A percentile compares a stretch with the other conserved stretches of the same genome.
phyloP scores from a whole-genome alignment of 2,888 invertebrate genomes.

The Caenorhabditis becei region DNA sequence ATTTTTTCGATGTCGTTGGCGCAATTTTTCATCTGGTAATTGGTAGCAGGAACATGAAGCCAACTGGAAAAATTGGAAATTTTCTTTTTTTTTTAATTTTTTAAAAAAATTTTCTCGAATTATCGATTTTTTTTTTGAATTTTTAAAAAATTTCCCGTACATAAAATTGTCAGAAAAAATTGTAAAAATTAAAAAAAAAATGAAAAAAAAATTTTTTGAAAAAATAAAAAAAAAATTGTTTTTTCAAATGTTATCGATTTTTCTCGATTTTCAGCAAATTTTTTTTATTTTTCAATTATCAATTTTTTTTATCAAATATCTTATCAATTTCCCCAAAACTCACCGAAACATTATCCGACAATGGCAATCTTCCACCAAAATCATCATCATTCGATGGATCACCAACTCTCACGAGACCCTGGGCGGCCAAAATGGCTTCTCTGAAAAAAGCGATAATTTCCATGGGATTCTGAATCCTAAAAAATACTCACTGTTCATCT shows the following conservation, averaged over 20 bases:
- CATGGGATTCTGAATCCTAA: neutral
- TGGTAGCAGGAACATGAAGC: conserved; percentile 90
- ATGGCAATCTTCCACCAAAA: conserved; percentile 62
- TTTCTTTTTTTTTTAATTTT: neutral
- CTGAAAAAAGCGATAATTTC: conserved; percentile 45
- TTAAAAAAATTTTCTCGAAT: conserved; percentile 10
- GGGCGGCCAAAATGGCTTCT: conserved; percentile 93
- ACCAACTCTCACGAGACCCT: conserved; percentile 95
- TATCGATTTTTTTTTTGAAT: neutral
- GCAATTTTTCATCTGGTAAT: conserved; percentile 68
- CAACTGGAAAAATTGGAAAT: conserved; percentile 57
- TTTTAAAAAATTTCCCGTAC: conserved; percentile 13
- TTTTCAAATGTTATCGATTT: too few relatives aligned
- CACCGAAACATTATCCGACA: conserved; percentile 74
- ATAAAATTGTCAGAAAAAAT: neutral
- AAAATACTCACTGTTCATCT: conserved; percentile 65
- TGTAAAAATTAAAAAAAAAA: too few relatives aligned
- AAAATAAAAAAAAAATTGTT: too few relatives aligned
- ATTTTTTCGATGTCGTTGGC: conserved; percentile 48
- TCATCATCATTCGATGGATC: conserved; percentile 87
- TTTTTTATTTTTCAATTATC: neutral
- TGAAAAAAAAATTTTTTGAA: too few relatives aligned
- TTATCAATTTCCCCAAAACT: neutral
- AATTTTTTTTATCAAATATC: too few relatives aligned
- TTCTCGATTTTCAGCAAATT: too few relatives aligned